Evolutionary conservation across 2,888 invertebrate genomes (phyloP), one percentile per base, ranked within the genome.

Genomic region (Cataglyphis altisquamis): DNA sequence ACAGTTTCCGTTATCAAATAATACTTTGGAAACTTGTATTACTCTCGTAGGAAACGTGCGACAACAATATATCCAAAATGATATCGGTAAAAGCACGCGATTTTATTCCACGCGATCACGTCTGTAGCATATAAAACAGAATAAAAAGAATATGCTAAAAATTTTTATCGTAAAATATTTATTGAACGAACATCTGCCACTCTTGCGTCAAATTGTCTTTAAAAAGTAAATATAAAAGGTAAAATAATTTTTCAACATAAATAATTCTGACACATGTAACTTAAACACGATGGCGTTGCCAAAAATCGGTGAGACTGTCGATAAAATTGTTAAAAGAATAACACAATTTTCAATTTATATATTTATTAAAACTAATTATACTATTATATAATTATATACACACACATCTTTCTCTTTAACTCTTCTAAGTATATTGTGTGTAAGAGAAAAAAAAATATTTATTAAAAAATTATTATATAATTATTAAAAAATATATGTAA

Each of bases 121-220:
- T 57, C 29, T 77, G 77, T 57, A 55, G 67, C 21, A n/a, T 67
- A 68, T 67, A 77, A 52, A 67, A 55, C 25, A n/a, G 8, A 8
- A 12, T 39, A 32, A 25, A 67, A 68, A 67, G 39, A 21, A 68
- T 41, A 77, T 29, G 41, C 41, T 77, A 68, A 77, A 77, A 77
- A 77, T 68, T 67, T 48, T n/a, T 52, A n/a, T 39, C 29, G 68
- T 55, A 3, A 77, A 77, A 77, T 77, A 77, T 68, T 77, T 77
- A 57, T 29, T 41, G 41, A 15, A 25, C 52, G 67, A 75, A 77
- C 39, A 25, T 77, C 67, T 67, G 39, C 39, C 67, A 55, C 25
- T 55, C 39, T 36, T 15, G 29, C 52, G 67, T 77, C 67, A 77
- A 75, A 25, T 39, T 39, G 9, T 55, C 32, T 74, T 74, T 48